Conservation (phyloP, 2,113 vertebrate species). For the Malurus alboscapulatus region DNA sequence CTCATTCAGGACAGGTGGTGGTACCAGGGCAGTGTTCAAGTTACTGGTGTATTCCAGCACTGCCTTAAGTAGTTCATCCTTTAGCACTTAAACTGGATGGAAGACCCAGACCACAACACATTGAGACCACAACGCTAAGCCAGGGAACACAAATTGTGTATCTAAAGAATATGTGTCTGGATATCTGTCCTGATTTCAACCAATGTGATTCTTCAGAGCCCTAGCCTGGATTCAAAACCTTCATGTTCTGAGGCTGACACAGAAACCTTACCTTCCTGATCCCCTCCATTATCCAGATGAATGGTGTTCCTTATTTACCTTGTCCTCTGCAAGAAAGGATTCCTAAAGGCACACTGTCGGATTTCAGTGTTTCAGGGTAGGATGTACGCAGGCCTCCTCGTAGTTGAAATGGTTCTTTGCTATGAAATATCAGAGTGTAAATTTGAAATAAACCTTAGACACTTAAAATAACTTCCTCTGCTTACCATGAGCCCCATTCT, state of each 20-base stretch:
- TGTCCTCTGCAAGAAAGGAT: neutral
- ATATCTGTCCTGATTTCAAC: neutral
- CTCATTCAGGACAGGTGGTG: neutral
- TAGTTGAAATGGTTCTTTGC: neutral
- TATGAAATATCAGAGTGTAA: neutral
- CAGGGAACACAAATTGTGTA: neutral
- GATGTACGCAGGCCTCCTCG: neutral
- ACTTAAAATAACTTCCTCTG: neutral
- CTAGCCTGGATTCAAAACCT: neutral
- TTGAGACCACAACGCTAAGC: neutral
- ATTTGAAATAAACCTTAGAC: neutral
- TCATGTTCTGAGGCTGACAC: neutral
- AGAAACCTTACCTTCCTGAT: neutral
- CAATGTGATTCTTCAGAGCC: neutral
- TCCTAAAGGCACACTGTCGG: neutral
- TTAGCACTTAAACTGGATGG: neutral
- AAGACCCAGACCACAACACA: neutral
- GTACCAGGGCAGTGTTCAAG: neutral
- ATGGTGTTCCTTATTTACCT: neutral
- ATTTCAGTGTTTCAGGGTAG: neutral
- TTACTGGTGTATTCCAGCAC: neutral
- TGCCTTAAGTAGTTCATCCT: neutral
- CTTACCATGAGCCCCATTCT: neutral
- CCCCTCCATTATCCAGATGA: accelerated
- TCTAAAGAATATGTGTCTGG: neutral